Base-by-base conservation (phyloP, 2,888 invertebrate genomes). In the Dynastes hyllus region DNA sequence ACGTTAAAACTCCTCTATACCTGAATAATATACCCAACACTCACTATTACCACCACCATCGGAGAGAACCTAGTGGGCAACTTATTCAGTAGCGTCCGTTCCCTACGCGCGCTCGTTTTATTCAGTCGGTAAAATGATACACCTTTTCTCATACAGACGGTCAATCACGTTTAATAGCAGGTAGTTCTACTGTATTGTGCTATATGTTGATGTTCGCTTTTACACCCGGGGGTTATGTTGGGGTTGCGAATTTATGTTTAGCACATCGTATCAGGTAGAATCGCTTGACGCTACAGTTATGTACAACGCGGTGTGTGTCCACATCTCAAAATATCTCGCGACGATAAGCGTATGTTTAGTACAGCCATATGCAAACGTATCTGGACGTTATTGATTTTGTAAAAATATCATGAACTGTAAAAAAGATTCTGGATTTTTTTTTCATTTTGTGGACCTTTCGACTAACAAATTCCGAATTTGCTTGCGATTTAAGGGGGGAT, bases 61-160 rank as follows among this genome's bases (percentile, higher is more conserved):
- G n/a, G n/a, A 53, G 5, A 53, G 53, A 16, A 53, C 13, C 53
- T 13, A 53, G 27, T 1, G 27, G 9, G 27, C 61, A 27, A 61
- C 61, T 9, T 11, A 61, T 61, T 5, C 61, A 61, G 61, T 61
- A 27, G 61, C 61, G 61, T 61, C 11, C 61, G 27, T 61, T 16
- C 55, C 6, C 3, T 55, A 37, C 13, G n/a, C n/a, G 16, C 55
- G 13, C 2, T 45, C 8, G 9, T 9, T 9, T 2, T 45, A 45
- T 45, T 1, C 8, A 55, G 55, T 55, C 55, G 22, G 3, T 55
- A 55, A 55, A 55, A n/a, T 8, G 55, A 55, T 0, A 32, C 32
- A 4, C 32, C 32, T 32, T 4, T 4, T 32, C 32, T 32, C 0
- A 37, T 2, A 5, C 5, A 37, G 32, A 37, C 32, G 32, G 32